These are phyloP conservation scores for Cyclura pinguis DNA, from an alignment of 2,797 vertebrate genomes.

Conservation along the genomic window DNA sequence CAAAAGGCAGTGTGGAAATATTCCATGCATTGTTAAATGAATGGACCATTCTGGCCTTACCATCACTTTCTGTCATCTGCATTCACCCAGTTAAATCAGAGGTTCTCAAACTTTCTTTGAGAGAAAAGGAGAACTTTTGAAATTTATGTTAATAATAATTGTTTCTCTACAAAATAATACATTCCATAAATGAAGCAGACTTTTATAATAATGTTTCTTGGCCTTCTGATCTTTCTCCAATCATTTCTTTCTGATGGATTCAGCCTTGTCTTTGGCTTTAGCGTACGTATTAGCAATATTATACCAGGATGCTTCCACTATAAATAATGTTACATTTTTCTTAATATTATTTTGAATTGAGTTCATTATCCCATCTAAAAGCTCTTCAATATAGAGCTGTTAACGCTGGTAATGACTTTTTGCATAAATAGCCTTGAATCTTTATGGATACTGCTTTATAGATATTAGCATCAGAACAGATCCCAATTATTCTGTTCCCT, in stretches of 20 bases:
- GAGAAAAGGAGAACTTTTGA: not conserved
- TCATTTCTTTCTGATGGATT: not conserved
- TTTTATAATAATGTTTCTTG: not conserved
- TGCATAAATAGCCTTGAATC: constrained; percentile 1
- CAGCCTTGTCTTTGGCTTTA: constrained; percentile 3
- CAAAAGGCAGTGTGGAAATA: constrained; percentile 45
- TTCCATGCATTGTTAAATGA: not conserved
- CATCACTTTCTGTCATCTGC: constrained; percentile 46
- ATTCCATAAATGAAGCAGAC: constrained; percentile 2
- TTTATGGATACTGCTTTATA: constrained; percentile 16
- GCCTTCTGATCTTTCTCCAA: not conserved
- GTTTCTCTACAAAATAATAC: not conserved
- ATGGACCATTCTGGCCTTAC: constrained; percentile 39
- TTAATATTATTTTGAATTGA: not conserved
- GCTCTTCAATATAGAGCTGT: constrained; percentile 1
- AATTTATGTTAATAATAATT: not conserved
- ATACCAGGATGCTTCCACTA: not conserved
- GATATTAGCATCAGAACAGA: constrained; percentile 7
- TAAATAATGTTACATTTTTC: not conserved
- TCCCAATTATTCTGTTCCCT: constrained; percentile 1
- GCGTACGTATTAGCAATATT: constrained; percentile 21
- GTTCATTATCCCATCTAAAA: not conserved
- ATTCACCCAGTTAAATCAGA: constrained; percentile 38
- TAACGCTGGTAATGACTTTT: not conserved
- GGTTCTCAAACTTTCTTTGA: constrained; percentile 29